phyloP scores from a whole-genome alignment of 2,113 vertebrate species.

The Engystomops pustulosus region DNA sequence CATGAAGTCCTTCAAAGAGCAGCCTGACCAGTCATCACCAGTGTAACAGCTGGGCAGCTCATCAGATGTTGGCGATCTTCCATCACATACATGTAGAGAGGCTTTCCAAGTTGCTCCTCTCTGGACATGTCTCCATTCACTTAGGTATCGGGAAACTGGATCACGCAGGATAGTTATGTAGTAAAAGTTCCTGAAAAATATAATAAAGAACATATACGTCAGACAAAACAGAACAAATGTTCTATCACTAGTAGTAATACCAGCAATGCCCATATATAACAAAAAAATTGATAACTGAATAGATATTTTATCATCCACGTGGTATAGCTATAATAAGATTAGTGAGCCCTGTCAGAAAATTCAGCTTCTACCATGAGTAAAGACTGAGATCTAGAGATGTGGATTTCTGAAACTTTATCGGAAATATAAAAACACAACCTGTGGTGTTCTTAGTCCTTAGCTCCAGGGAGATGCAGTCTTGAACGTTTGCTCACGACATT shows the following conservation, averaged over 20 bases:
- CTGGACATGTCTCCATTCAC: slow-evolving; percentile 96
- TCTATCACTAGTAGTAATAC: not conserved
- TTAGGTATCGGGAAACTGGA: slow-evolving; percentile 92
- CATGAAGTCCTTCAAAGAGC: slow-evolving; percentile 93
- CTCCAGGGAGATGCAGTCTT: too few relatives aligned
- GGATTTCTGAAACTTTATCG: too few relatives aligned
- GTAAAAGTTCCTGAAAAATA: slow-evolving; percentile 87
- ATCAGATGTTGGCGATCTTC: slow-evolving; percentile 86
- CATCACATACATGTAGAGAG: slow-evolving; percentile 91
- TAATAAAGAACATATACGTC: slow-evolving; percentile 60
- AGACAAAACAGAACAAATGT: too few relatives aligned
- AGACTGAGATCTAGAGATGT: too few relatives aligned
- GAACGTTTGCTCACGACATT: too few relatives aligned
- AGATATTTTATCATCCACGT: not conserved
- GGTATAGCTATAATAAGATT: too few relatives aligned
- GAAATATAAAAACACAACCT: too few relatives aligned
- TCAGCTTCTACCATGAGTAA: too few relatives aligned
- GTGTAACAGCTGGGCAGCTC: slow-evolving; percentile 94
- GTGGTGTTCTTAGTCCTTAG: too few relatives aligned
- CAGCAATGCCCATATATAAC: not conserved
- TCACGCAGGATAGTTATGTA: slow-evolving; percentile 97
- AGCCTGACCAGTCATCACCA: slow-evolving; percentile 95
- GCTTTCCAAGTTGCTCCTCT: slow-evolving; percentile 96
- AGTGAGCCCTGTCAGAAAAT: too few relatives aligned
- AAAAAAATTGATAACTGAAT: not conserved